A percentile compares a stretch with the other conserved stretches of the same genome.
phyloP scores from a whole-genome alignment of 2,797 vertebrate genomes.

The Myiotriccus ornatus region DNA sequence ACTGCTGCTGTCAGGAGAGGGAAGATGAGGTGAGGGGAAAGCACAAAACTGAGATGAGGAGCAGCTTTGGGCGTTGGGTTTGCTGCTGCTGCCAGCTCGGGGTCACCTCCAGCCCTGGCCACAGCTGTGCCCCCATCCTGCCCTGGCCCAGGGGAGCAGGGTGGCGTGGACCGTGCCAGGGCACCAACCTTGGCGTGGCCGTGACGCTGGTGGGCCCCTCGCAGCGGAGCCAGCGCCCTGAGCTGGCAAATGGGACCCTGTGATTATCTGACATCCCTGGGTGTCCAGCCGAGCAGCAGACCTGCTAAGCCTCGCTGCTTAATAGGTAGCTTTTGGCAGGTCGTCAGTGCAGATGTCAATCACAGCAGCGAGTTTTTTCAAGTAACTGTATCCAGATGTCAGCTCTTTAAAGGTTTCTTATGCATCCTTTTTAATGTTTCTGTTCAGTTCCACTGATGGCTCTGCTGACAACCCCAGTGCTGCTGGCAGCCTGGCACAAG shows the following conservation, averaged over 20 bases:
- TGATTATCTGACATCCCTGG: not conserved
- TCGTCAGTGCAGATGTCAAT: not conserved
- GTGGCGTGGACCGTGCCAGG: fast-evolving
- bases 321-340: not conserved
- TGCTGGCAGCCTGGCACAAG: not conserved
- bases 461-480: not conserved
- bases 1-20: not conserved
- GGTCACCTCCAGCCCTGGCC: not conserved
- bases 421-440: not conserved
- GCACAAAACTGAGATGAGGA: not conserved
- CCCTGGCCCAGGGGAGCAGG: not conserved
- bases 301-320: not conserved
- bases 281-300: not conserved
- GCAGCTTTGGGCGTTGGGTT: fast-evolving
- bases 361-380: not conserved
- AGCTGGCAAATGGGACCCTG: not conserved
- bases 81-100: not conserved
- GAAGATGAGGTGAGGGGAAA: not conserved
- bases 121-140: fast-evolving
- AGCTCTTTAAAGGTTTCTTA: not conserved
- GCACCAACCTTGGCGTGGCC: not conserved
- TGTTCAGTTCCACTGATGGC: not conserved
- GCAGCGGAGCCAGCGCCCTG: fast-evolving
- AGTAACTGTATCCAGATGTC: conserved; percentile 13
- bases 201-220: fast-evolving